phyloP scores from a whole-genome alignment of 1,140 invertebrate genomes.

The Drosophila setifemur region DNA sequence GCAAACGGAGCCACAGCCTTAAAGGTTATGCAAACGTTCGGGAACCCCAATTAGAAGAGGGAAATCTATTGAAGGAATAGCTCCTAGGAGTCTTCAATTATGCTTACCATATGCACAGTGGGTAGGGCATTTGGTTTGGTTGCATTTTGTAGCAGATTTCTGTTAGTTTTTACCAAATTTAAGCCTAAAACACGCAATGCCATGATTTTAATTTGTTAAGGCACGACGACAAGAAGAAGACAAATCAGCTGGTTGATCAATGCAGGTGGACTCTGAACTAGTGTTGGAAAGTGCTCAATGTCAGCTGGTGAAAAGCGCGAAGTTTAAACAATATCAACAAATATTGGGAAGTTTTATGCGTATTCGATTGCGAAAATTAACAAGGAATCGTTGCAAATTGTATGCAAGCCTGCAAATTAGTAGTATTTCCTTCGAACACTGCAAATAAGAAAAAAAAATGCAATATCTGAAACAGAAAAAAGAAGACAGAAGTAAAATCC shows the following conservation, averaged over 20 bases:
- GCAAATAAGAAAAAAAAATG: neutral
- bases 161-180: slow-evolving; percentile 76
- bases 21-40: slow-evolving; percentile 69
- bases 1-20: slow-evolving; percentile 40
- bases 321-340: neutral
- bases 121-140: slow-evolving; percentile 19
- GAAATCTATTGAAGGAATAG: neutral
- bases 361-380: no score
- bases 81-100: neutral
- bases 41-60: neutral
- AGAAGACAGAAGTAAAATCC: no score
- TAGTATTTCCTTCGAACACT: no score
- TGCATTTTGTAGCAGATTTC: slow-evolving; percentile 61
- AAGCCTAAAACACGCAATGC: slow-evolving; percentile 74
- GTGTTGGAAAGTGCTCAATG: slow-evolving; percentile 16
- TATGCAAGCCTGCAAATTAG: no score
- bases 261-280: neutral
- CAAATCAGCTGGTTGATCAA: slow-evolving; percentile 41
- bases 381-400: no score
- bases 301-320: neutral
- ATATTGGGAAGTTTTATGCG: no score
- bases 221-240: slow-evolving; percentile 24
- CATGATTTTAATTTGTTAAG: slow-evolving; percentile 31
- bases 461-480: no score
- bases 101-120: slow-evolving; percentile 27